phyloP scores from a whole-genome alignment of 2,888 invertebrate species.

The Penaeus monodon region DNA sequence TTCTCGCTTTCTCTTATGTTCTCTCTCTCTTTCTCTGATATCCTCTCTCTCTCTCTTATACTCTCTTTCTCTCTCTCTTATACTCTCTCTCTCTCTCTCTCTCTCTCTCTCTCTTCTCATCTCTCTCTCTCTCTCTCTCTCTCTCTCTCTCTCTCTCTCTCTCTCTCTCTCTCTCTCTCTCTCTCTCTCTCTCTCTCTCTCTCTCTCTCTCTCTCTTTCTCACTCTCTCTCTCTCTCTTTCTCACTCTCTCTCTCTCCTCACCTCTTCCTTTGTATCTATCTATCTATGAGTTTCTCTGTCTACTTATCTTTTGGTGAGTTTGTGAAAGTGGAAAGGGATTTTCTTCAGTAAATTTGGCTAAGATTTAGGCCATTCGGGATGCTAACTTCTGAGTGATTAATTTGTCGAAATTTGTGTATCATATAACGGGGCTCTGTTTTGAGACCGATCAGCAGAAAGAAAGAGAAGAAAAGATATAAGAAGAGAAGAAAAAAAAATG shows the following conservation, averaged over 20 bases:
- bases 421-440: too few relatives aligned
- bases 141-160: not conserved
- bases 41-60: slow-evolving; percentile 3
- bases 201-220: slow-evolving; percentile 2
- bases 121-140: not conserved
- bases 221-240: not conserved
- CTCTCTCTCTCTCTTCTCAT: not conserved
- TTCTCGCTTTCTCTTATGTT: not conserved
- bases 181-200: not conserved
- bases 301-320: too few relatives aligned
- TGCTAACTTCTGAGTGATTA: too few relatives aligned
- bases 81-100: not conserved
- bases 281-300: too few relatives aligned
- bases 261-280: not conserved
- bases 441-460: too few relatives aligned
- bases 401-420: too few relatives aligned
- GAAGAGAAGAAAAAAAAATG: too few relatives aligned
- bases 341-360: too few relatives aligned
- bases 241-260: not conserved
- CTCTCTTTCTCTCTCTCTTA: not conserved
- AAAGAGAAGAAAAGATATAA: too few relatives aligned
- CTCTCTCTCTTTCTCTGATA: slow-evolving; percentile 2
- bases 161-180: not conserved
- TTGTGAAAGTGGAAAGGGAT: too few relatives aligned
- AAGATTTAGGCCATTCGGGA: too few relatives aligned